Conservation (phyloP, 1,140 invertebrate species). For the Sycophaga agraensis region DNA sequence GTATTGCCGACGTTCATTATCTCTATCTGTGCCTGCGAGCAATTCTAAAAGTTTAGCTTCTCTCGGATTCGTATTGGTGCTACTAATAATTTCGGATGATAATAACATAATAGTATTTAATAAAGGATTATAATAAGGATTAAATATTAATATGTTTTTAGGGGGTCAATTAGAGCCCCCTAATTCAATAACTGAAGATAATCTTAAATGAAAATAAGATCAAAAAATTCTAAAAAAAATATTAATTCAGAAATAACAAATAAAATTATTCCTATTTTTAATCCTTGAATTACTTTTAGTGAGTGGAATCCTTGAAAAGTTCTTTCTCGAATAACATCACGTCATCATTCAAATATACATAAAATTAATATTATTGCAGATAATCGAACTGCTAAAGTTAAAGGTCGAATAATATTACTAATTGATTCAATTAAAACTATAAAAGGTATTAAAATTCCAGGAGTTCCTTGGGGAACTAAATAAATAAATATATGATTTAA, state of each 20-base stretch:
- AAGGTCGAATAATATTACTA: constrained; percentile 64
- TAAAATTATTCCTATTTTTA: constrained; percentile 64
- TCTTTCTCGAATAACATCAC: constrained; percentile 62
- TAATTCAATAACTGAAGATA: constrained; percentile 64
- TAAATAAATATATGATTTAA: constrained; percentile 62
- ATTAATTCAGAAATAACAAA: constrained; percentile 68
- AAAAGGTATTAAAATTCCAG: constrained; percentile 64
- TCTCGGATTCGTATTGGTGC: too few species aligned
- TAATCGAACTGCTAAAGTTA: constrained; percentile 66
- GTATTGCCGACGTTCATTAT: too few species aligned
- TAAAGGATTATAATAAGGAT: background rate
- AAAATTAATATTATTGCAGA: constrained; percentile 34
- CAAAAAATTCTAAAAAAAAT: constrained; percentile 66
- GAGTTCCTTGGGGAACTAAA: constrained; percentile 64
- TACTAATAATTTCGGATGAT: background rate
- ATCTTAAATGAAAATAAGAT: constrained; percentile 65
- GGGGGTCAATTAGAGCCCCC: constrained; percentile 42
- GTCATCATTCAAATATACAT: constrained; percentile 62
- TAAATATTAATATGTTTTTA: background rate
- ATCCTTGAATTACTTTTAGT: constrained; percentile 50
- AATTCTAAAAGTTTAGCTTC: too few species aligned
- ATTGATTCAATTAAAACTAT: constrained; percentile 66
- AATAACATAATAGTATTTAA: constrained; percentile 1
- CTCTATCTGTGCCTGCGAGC: too few species aligned
- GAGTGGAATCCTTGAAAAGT: constrained; percentile 61